Evolutionary conservation across 2,888 invertebrate genomes (phyloP), one percentile per base, ranked within the genome.

Genomic region (Nomada fucata): DNA sequence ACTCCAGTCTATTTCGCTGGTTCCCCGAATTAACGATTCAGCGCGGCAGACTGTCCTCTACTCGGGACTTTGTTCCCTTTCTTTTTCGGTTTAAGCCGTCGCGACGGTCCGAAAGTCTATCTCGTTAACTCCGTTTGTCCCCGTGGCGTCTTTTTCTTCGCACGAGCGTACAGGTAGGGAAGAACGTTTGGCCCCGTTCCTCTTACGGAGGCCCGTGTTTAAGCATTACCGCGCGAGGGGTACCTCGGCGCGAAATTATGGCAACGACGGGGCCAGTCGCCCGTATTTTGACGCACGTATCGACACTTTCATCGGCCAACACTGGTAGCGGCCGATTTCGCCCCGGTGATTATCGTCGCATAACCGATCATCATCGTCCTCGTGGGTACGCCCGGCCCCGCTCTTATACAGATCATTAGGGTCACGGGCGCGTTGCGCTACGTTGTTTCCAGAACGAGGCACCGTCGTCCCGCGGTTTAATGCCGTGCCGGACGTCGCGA

Each of bases 11-110:
- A 57, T 57, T 23, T 47, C 55, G 13, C 52, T 13, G 70, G 53
- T 50, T 60, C 60, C 57, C 20, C 72, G 63, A 63, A 77, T 80
- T 72, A 72, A 80, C 80, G 65, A 80, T 80, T 80, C 77, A 44
- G 42, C 71, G 52, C 79, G 10, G 10, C 60, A 60, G 60, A 67
- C 42, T 53, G 64, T 64, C 69, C 79, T n/a, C 23, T 55, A 26
- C 23, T 52, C 11, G 13, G 26, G 13, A 13, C 20, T 15, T 65
- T 52, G 9, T 55, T 10, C 36, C 23, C 20, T 18, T 18, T 20
- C n/a, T 23, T 36, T 67, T 67, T 20, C 29, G 29, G 10, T 18
- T 36, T 64, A 13, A 13, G 10, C 15, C 11, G 5, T 42, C 42
- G 42, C 11, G 5, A 20, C 42, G 42, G 42, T 2, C 42, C 36